These are phyloP conservation scores for Platyrinchus mystaceus DNA, from an alignment of 2,797 vertebrate genomes.

Conservation along the genomic window DNA sequence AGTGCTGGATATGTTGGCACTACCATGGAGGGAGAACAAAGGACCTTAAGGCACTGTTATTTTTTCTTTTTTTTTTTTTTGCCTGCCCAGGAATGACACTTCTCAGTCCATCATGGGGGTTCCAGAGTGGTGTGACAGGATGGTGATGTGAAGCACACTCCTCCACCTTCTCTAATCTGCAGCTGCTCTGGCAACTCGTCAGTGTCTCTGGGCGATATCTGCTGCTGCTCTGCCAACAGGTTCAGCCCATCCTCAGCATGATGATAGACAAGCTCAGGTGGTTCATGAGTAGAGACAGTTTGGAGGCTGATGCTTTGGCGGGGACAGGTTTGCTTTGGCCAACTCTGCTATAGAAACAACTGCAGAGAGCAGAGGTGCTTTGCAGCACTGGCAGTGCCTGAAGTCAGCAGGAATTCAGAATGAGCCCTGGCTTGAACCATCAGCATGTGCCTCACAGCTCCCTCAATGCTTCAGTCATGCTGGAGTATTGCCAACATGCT, in stretches of 20 bases:
- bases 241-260: not conserved
- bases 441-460: not conserved
- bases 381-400: not conserved
- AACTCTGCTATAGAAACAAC: not conserved
- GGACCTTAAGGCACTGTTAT: not conserved
- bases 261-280: not conserved
- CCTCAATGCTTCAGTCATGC: not conserved
- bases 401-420: constrained; percentile 10
- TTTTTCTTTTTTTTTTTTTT: not conserved
- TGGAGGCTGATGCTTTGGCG: not conserved
- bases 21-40: not conserved
- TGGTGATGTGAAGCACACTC: not conserved
- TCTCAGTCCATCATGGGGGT: not conserved
- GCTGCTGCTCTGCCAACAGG: not conserved
- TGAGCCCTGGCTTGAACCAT: constrained; percentile 9
- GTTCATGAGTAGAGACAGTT: not conserved
- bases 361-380: not conserved
- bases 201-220: not conserved
- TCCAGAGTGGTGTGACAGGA: not conserved
- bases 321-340: not conserved
- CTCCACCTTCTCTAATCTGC: not conserved
- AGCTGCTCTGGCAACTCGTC: not conserved
- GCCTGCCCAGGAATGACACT: not conserved
- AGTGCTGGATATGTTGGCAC: not conserved
- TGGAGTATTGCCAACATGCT: not conserved